phyloP scores from a whole-genome alignment of 2,113 vertebrate species.

The Prietella phreatophila region DNA sequence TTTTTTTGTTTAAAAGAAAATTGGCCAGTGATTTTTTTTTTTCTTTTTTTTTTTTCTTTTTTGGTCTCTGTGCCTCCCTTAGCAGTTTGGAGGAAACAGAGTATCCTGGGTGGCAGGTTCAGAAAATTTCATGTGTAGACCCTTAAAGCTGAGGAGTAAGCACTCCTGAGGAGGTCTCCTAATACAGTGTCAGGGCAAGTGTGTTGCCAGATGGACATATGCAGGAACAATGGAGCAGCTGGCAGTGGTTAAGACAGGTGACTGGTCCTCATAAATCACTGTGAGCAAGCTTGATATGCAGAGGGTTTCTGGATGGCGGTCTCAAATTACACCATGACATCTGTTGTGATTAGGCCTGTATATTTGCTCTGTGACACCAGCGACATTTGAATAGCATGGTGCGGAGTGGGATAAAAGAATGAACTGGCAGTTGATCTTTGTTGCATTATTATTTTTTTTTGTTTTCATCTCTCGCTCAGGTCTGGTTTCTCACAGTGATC shows the following conservation, averaged over 20 bases:
- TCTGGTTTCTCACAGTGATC: conserved; percentile 98
- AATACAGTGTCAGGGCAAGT: conserved; percentile 52
- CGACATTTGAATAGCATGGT: conserved; percentile 49
- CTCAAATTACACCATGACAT: conserved; percentile 69
- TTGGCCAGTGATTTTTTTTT: conserved; percentile 11
- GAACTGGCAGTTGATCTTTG: conserved; percentile 17
- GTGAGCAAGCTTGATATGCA: conserved; percentile 64
- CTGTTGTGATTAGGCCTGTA: conserved; percentile 69
- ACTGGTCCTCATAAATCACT: conserved; percentile 61
- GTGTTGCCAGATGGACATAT: conserved; percentile 64
- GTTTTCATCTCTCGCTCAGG: conserved; percentile 70
- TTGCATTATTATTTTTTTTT: conserved; percentile 32
- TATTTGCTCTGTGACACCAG: conserved; percentile 46
- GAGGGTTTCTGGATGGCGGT: conserved; percentile 56
- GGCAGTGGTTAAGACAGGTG: conserved; percentile 71
- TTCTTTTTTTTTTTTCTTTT: neutral
- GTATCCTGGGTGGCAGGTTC: conserved; percentile 26
- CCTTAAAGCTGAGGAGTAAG: conserved; percentile 27
- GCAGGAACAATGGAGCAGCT: conserved; percentile 72
- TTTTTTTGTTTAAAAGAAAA: conserved; percentile 52
- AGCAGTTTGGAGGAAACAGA: conserved; percentile 32
- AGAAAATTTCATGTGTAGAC: conserved; percentile 34
- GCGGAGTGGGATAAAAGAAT: neutral
- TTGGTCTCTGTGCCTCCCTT: conserved; percentile 32
- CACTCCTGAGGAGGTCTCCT: conserved; percentile 33